Conservation (phyloP, 2,888 invertebrate genomes). For the Drosophila recens region DNA sequence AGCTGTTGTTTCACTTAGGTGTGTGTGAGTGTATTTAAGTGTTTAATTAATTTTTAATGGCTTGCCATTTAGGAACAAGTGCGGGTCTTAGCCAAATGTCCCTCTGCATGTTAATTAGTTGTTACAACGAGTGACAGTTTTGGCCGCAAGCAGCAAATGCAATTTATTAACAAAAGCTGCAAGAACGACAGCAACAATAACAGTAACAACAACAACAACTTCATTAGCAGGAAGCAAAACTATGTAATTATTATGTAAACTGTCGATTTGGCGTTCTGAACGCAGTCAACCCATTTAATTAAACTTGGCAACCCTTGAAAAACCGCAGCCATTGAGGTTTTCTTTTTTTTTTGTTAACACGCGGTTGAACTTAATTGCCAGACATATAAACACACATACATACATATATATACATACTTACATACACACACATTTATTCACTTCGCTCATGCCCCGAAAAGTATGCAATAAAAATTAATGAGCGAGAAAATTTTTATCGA, state of each 20-base stretch:
- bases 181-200: constrained; percentile 12
- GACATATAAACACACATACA: constrained; percentile 4
- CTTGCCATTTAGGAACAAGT: constrained; percentile 43
- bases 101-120: constrained; percentile 58
- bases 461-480: constrained; percentile 70
- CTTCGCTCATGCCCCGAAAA: constrained; percentile 25
- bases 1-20: background rate
- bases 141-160: constrained; percentile 39
- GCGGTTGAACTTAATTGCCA: constrained; percentile 56
- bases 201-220: background rate
- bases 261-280: constrained; percentile 43
- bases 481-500: constrained; percentile 68
- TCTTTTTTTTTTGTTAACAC: constrained; percentile 36
- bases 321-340: constrained; percentile 47
- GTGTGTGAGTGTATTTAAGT: constrained; percentile 32
- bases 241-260: constrained; percentile 49
- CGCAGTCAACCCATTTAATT: constrained; percentile 54
- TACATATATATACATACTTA: constrained; percentile 8
- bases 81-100: constrained; percentile 18
- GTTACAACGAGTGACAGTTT: constrained; percentile 36
- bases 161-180: constrained; percentile 39
- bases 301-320: constrained; percentile 57
- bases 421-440: constrained; percentile 4
- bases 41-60: constrained; percentile 66
- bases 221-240: background rate